Percentiles rank a stretch among this genome's conserved stretches.
Evolutionary conservation across 2,888 invertebrate genomes (phyloP).

Genomic region (Caenorhabditis sp.): DNA sequence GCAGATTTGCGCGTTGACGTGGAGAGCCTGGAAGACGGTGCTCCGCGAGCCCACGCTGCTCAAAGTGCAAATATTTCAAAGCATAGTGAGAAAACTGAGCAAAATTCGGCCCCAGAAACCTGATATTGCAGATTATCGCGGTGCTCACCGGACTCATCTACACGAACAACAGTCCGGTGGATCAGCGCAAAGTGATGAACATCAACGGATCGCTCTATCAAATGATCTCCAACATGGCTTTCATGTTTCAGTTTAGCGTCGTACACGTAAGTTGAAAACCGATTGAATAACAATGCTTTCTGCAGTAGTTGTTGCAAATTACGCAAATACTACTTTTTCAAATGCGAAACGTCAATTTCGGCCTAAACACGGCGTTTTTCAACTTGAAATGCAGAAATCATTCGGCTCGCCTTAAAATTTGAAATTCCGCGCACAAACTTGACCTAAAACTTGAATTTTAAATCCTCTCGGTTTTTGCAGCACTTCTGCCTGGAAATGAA

Average conservation of each 20-base stretch:
- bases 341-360: too few relatives aligned
- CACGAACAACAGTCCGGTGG: conserved; percentile 84
- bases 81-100: conserved; percentile 85
- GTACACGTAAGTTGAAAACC: conserved; percentile 85
- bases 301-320: too few relatives aligned
- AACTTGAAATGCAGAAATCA: not conserved
- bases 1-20: conserved; percentile 91
- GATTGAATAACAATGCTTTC: not conserved
- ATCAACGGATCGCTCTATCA: conserved; percentile 93
- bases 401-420: too few relatives aligned
- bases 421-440: too few relatives aligned
- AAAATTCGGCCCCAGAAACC: too few relatives aligned
- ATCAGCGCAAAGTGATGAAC: conserved; percentile 85
- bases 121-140: conserved; percentile 86
- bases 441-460: too few relatives aligned
- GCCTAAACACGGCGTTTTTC: too few relatives aligned
- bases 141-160: conserved; percentile 86
- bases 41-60: conserved; percentile 92
- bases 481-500: conserved; percentile 85
- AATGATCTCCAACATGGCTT: conserved; percentile 93
- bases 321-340: too few relatives aligned
- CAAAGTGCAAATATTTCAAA: conserved; percentile 90
- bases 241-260: conserved; percentile 94
- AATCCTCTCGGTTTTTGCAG: conserved; percentile 28
- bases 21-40: conserved; percentile 92